A percentile compares a stretch with the other conserved stretches of the same genome.
Conservation (phyloP, 2,113 vertebrate genomes). For the Cinclus mexicanus region DNA sequence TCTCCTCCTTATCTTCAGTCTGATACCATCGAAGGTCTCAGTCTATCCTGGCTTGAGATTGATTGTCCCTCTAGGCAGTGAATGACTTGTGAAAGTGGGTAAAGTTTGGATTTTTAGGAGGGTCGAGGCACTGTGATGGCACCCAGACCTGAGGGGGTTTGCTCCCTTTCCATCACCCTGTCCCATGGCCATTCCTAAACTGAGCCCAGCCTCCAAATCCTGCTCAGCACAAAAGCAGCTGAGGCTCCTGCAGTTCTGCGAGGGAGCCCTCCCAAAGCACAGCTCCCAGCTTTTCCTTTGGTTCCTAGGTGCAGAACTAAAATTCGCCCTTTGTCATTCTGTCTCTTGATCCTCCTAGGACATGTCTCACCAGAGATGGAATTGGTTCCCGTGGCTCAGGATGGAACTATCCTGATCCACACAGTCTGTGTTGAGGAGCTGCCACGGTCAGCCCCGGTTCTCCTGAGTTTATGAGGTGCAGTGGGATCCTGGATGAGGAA, state of each 20-base stretch:
- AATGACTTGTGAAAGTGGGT: background rate
- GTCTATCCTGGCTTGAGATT: background rate
- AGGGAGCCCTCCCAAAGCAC: background rate
- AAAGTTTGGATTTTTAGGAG: background rate
- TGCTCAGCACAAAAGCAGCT: background rate
- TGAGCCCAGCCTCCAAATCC: background rate
- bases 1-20: background rate
- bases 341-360: background rate
- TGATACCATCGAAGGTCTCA: background rate
- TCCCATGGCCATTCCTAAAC: accelerated
- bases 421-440: background rate
- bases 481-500: background rate
- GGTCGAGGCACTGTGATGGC: background rate
- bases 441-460: accelerated
- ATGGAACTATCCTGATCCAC: accelerated
- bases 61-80: background rate
- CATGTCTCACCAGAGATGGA: background rate
- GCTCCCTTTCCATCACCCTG: background rate
- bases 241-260: background rate
- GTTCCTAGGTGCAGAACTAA: background rate
- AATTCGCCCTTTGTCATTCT: background rate
- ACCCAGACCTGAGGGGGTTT: background rate
- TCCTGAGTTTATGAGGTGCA: background rate
- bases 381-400: background rate
- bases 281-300: background rate